These are phyloP conservation scores for Leptatherina wallacei DNA, from an alignment of 2,797 vertebrate species.

Conservation along the genomic window DNA sequence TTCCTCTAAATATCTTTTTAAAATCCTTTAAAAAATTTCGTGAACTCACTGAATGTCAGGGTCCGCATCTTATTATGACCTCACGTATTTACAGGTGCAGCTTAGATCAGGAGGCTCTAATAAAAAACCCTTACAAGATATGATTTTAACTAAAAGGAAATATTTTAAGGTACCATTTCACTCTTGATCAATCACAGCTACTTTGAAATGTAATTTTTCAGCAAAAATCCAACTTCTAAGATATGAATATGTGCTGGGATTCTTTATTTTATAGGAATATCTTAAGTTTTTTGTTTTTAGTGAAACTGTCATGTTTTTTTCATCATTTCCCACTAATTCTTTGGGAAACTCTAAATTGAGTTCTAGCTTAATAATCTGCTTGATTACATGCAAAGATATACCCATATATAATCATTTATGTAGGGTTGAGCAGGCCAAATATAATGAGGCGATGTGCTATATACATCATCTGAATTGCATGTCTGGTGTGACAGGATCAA, in stretches of 20 bases:
- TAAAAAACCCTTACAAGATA: not conserved
- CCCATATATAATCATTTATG: too few relatives aligned
- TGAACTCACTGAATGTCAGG: not conserved
- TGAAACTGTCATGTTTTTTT: not conserved
- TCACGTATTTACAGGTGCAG: not conserved
- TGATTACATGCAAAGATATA: too few relatives aligned
- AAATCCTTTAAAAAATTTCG: not conserved
- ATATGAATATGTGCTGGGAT: not conserved
- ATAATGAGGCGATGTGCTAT: not conserved
- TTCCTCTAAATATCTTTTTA: constrained; percentile 10
- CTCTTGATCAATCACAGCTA: not conserved
- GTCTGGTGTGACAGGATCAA: constrained; percentile 2
- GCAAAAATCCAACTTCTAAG: not conserved
- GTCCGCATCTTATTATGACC: not conserved
- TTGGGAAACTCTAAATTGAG: not conserved
- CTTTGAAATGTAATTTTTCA: not conserved
- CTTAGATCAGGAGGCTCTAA: not conserved
- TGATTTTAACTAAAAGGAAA: not conserved
- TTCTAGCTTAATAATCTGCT: not conserved
- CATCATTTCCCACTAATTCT: not conserved
- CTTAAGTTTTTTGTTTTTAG: not conserved
- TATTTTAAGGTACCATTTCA: not conserved
- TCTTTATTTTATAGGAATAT: not conserved
- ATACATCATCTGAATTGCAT: not conserved
- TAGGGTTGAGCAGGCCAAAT: not conserved